Evolutionary conservation across 1,140 invertebrate genomes (phyloP), one percentile per base, ranked within the genome.

Genomic region (Aplysia californica): DNA sequence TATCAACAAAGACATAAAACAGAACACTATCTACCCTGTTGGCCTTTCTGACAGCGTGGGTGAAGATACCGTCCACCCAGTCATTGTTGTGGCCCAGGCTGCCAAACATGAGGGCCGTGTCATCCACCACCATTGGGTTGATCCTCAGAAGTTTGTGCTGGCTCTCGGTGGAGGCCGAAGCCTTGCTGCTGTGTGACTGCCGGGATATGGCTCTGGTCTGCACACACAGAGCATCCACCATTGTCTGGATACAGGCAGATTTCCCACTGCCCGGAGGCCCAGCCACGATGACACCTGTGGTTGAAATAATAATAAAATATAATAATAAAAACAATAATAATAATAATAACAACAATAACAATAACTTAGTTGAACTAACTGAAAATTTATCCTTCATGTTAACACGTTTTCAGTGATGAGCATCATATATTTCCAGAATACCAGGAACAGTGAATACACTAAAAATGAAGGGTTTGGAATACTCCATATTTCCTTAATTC

Each of bases 181-280:
- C 77, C 38, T 77, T 79, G 35, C 81, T 80, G 31, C 70, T 61
- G 33, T 81, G 82, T 0, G 86, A 87, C 33, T 78, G 78, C 15
- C 85, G 77, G 1, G 83, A 87, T 33, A 83, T 70, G 26, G 81
- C 83, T 38, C 76, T 72, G 21, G 79, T 76, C 1, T 79, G 73
- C 10, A 82, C 76, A 74, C 86, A 85, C 21, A 90, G 80, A 10
- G 87, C 84, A 61, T 88, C 85, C 3, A 89, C 85, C 38, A 90
- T 68, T 3, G 82, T 85, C 78, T 88, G 83, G n/a, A 90, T 85
- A 74, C 85, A 86, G 18, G 84, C 84, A 6, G 87, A 88, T 75
- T 90, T 90, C n/a, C 89, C 89, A 82, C 83, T 86, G 33, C 88
- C 87, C 26, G 89, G 85, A 5, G 87, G 87, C 3, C 89, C 89